phyloP scores from a whole-genome alignment of 1,140 invertebrate genomes.

The Drosophila pruinosa region DNA sequence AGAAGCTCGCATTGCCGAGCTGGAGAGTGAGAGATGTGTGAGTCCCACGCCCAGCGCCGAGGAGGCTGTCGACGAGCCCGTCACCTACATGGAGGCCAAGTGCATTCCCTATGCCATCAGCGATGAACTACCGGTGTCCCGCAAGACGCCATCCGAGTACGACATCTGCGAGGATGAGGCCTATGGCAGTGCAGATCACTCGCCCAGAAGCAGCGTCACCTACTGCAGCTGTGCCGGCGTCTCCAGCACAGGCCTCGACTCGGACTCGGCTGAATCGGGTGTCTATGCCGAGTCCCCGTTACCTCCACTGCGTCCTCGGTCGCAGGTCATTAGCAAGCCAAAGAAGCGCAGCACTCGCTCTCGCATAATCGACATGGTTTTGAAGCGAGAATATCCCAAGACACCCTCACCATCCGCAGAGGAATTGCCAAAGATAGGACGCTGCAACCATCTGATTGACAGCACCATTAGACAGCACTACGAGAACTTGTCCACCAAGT shows the following conservation, averaged over 20 bases:
- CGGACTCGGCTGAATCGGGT: constrained; percentile 62
- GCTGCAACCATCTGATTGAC: constrained; percentile 17
- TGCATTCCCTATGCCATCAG: constrained; percentile 60
- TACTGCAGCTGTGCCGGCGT: constrained; percentile 50
- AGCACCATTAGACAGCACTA: constrained; percentile 30
- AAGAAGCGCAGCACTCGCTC: constrained; percentile 51
- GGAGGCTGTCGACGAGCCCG: constrained; percentile 59
- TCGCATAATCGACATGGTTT: constrained; percentile 64
- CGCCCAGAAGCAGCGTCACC: constrained; percentile 56
- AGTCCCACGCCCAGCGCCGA: constrained; percentile 61
- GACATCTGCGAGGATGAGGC: constrained; percentile 61
- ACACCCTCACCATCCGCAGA: not conserved
- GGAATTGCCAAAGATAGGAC: constrained; percentile 1
- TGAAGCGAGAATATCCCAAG: constrained; percentile 57
- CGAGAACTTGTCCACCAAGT: constrained; percentile 15
- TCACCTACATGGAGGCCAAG: constrained; percentile 59
- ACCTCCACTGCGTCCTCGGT: constrained; percentile 46
- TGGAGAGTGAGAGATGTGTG: constrained; percentile 31
- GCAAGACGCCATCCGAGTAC: constrained; percentile 16
- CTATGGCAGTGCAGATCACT: constrained; percentile 48
- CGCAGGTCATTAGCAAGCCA: constrained; percentile 38
- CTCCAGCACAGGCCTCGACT: constrained; percentile 21
- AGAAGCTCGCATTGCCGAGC: constrained; percentile 28
- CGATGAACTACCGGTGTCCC: not conserved
- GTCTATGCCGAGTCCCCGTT: constrained; percentile 35